A percentile compares a stretch with the other conserved stretches of the same genome.
Conservation (phyloP, 2,888 invertebrate species). For the Xylota sylvarum region DNA sequence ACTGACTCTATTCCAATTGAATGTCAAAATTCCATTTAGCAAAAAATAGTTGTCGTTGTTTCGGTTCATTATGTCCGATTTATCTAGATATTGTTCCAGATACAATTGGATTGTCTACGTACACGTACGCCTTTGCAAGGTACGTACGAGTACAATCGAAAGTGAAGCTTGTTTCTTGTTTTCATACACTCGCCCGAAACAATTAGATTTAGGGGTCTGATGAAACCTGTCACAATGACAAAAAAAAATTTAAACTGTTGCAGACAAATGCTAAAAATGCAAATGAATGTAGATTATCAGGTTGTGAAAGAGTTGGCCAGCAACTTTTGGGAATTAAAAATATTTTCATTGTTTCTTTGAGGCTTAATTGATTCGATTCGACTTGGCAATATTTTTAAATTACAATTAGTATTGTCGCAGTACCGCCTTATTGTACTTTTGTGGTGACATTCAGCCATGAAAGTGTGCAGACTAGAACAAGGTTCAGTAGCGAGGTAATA, state of each 20-base stretch:
- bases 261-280: background rate
- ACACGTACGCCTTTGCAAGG: background rate
- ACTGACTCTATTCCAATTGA: background rate
- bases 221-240: background rate
- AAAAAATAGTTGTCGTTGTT: background rate
- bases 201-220: background rate
- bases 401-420: background rate
- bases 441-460: no score
- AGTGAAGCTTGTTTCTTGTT: background rate
- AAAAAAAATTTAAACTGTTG: background rate
- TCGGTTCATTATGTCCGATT: background rate
- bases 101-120: conserved; percentile 2
- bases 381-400: background rate
- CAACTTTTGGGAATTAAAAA: background rate
- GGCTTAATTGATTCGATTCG: background rate
- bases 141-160: no score
- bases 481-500: no score
- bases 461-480: no score
- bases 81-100: conserved; percentile 1
- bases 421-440: no score
- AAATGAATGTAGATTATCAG: conserved; percentile 1
- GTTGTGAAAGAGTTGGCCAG: background rate
- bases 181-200: background rate
- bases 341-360: background rate
- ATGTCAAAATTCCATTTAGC: background rate